Conservation (phyloP, 53 echinoderm and acorn worm species). For the Astropecten irregularis region DNA sequence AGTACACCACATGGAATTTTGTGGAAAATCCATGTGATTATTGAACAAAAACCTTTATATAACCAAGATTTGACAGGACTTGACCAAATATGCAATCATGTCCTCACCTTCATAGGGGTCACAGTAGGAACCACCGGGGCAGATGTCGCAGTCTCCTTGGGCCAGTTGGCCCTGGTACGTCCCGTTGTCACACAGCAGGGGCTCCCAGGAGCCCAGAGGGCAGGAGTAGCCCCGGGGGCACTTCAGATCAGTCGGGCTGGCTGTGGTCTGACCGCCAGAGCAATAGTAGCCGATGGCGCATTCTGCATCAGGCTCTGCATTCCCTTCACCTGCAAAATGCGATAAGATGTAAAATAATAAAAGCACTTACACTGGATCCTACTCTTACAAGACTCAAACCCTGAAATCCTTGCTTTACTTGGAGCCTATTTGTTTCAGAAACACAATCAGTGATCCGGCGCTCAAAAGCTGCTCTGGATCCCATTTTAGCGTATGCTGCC, state of each 20-base stretch:
- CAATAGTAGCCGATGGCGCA: conserved; percentile 94
- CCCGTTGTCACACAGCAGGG: conserved; percentile 85
- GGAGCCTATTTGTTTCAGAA: no score
- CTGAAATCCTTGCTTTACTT: no score
- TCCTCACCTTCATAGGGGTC: conserved; percentile 91
- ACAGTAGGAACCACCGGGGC: conserved; percentile 88
- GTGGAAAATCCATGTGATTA: neutral
- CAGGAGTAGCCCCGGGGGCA: conserved; percentile 84
- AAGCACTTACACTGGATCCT: no score
- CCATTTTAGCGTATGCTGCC: no score
- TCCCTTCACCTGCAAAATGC: conserved; percentile 74
- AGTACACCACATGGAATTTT: neutral
- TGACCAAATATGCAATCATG: no score
- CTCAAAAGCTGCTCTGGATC: no score
- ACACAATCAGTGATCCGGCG: no score
- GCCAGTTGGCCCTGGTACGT: conserved; percentile 85
- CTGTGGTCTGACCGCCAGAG: conserved; percentile 87
- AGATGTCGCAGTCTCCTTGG: conserved; percentile 76
- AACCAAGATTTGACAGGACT: no score
- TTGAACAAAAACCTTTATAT: neutral
- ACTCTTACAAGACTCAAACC: no score
- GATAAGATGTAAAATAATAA: neutral
- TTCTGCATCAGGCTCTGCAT: conserved; percentile 74
- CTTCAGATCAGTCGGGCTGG: conserved; percentile 73
- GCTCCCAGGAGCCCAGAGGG: conserved; percentile 86